Evolutionary conservation across 2,888 invertebrate genomes (phyloP).

Genomic region (Polydrusus pterygomalis): DNA sequence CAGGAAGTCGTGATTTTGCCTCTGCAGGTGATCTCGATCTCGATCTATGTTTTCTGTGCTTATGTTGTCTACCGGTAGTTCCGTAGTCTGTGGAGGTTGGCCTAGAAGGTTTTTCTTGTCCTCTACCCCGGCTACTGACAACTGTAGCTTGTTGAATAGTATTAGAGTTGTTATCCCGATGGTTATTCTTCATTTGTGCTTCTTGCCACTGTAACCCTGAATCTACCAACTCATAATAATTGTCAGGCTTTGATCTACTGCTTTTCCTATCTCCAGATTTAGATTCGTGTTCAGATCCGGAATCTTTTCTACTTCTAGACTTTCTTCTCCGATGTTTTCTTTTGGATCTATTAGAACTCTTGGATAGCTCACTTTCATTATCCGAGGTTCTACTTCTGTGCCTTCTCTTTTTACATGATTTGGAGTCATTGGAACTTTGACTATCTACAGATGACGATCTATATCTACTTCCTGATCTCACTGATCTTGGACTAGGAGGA

Average conservation of each 20-base stretch:
- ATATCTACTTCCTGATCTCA: constrained; percentile 82
- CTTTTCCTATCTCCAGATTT: constrained; percentile 68
- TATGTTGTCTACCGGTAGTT: constrained; percentile 53
- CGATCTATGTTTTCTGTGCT: constrained; percentile 65
- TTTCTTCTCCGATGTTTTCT: constrained; percentile 84
- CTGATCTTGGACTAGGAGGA: constrained; percentile 85
- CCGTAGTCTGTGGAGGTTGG: constrained; percentile 38
- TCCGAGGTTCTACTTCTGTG: constrained; percentile 88
- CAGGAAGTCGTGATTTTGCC: constrained; percentile 83
- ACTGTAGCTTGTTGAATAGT: constrained; percentile 83
- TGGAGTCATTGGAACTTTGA: constrained; percentile 90
- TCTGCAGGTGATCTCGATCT: constrained; percentile 83
- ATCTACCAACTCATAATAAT: constrained; percentile 84
- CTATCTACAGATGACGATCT: constrained; percentile 91
- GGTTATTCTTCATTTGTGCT: constrained; percentile 83
- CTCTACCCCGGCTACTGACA: constrained; percentile 74
- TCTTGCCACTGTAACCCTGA: constrained; percentile 93
- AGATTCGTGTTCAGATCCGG: constrained; percentile 83
- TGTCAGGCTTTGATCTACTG: constrained; percentile 57
- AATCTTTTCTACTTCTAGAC: constrained; percentile 80
- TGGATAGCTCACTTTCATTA: constrained; percentile 92
- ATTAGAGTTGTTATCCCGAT: constrained; percentile 68
- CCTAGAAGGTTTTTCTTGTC: constrained; percentile 42
- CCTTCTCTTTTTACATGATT: constrained; percentile 83
- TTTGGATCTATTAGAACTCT: constrained; percentile 87